phyloP scores from a whole-genome alignment of 2,797 vertebrate genomes.

The Cossypha caffra region DNA sequence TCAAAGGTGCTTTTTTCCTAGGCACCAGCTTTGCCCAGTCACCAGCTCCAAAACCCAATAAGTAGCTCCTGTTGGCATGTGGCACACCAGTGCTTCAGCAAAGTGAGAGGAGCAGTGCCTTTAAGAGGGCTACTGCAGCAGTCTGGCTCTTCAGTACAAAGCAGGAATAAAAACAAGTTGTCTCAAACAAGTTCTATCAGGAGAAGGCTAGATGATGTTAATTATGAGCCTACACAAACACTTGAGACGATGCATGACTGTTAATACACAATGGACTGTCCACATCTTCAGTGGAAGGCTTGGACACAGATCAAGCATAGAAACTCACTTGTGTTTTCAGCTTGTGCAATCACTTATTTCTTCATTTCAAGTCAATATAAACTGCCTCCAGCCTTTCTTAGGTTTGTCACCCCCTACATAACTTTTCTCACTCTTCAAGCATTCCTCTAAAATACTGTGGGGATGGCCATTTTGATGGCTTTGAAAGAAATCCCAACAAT shows the following conservation, averaged over 20 bases:
- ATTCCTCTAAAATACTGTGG: background rate
- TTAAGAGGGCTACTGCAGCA: background rate
- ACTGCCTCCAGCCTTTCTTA: background rate
- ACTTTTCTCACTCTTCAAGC: background rate
- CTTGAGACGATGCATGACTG: background rate
- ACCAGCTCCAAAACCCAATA: accelerated
- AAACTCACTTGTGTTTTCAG: background rate
- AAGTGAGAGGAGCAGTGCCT: background rate
- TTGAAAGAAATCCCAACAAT: background rate
- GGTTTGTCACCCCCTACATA: background rate
- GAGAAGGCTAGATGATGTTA: background rate
- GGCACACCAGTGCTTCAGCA: accelerated
- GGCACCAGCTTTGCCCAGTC: background rate
- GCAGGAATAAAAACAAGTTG: background rate
- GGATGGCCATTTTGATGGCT: background rate
- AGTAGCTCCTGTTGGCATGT: accelerated
- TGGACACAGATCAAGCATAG: background rate
- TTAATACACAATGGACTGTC: background rate
- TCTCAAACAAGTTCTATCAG: background rate
- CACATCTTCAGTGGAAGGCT: background rate
- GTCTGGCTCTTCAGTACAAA: background rate
- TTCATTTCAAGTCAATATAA: slow-evolving; percentile 2
- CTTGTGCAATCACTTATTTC: background rate
- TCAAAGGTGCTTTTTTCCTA: background rate
- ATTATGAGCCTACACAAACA: background rate